Evolutionary conservation across 1,140 invertebrate species (phyloP), one percentile per base, ranked within the genome.

Genomic region (Cylas formicarius): DNA sequence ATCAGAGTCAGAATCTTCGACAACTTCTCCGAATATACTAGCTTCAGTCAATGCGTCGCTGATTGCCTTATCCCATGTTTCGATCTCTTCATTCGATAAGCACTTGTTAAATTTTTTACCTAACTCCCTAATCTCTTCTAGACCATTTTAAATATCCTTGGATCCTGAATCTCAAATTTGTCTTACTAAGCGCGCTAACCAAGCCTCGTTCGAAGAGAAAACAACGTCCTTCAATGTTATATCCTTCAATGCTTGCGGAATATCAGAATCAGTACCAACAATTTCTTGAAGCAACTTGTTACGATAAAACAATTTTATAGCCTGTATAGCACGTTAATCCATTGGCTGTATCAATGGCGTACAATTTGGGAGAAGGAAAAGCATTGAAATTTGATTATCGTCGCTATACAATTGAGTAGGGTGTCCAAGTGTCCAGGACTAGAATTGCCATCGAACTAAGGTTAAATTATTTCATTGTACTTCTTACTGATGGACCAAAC

Each of bases 341-440:
- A 44, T 37, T 13, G 34, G 42, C 19, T 44, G 22, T 37, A 37
- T 44, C 23, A 44, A 38, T 11, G 24, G 42, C 19, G 34, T 44
- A 18, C 33, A 36, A 24, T 37, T 37, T 23, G 42, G 42, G 3
- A 34, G 34, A 13, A 37, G 21, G 19, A 23, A 18, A 14, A 43
- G 19, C 6, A 43, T 11, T 21, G 17, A 43, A 35, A 43, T 13
- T 31, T 35, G 10, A 43, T 41, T 41, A 23, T 43, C 29, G 11
- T 35, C 29, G 21, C 29, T 19, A 34, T 11, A 8, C 31, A 43
- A 41, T 33, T 41, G 27, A 6, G 16, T 41, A 13, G 39, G 39
- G 50, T 36, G 33, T 34, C 50, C 32, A 31, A 52, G 56, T 65
- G 38, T 63, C 56, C 13, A 65, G 44, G n/a, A 66, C 18, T 11